These are phyloP conservation scores for Drosophila anomalata DNA, from an alignment of 2,888 invertebrate species.

Conservation along the genomic window DNA sequence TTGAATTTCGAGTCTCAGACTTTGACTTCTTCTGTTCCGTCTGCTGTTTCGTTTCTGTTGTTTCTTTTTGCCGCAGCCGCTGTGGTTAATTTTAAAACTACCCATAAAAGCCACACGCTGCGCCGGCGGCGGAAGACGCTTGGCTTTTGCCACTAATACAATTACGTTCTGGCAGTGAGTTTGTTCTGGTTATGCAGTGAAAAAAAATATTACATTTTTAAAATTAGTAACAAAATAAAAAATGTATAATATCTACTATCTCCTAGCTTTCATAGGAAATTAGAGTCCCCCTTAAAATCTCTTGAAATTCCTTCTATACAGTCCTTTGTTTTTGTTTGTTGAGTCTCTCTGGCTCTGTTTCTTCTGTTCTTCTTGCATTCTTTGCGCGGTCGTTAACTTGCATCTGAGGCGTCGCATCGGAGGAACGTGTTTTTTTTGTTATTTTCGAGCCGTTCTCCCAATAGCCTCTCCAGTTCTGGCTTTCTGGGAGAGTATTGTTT, in stretches of 20 bases:
- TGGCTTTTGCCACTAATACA: slow-evolving; percentile 63
- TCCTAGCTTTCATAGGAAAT: no score
- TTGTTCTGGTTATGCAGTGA: slow-evolving; percentile 42
- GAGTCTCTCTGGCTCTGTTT: slow-evolving; percentile 63
- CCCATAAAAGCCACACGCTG: slow-evolving; percentile 74
- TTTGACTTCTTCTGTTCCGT: slow-evolving; percentile 51
- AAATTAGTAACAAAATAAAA: background rate
- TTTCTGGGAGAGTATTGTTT: slow-evolving; percentile 9
- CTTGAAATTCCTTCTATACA: background rate
- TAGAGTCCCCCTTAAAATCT: background rate
- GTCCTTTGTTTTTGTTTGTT: slow-evolving; percentile 44
- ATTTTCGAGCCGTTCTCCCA: slow-evolving; percentile 18
- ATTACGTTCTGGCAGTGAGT: slow-evolving; percentile 42
- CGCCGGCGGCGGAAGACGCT: slow-evolving; percentile 15
- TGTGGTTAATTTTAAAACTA: slow-evolving; percentile 77
- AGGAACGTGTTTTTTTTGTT: slow-evolving; percentile 25
- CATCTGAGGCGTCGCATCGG: slow-evolving; percentile 30
- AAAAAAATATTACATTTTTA: background rate
- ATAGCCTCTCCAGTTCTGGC: slow-evolving; percentile 7
- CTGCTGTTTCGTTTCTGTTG: slow-evolving; percentile 22
- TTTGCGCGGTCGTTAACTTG: slow-evolving; percentile 74
- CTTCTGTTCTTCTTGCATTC: slow-evolving; percentile 48
- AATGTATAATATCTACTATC: no score
- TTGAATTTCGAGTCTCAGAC: slow-evolving; percentile 67
- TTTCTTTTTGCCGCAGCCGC: slow-evolving; percentile 47